Base-by-base conservation (phyloP, 2,888 invertebrate genomes). In the Busseola fusca region DNA sequence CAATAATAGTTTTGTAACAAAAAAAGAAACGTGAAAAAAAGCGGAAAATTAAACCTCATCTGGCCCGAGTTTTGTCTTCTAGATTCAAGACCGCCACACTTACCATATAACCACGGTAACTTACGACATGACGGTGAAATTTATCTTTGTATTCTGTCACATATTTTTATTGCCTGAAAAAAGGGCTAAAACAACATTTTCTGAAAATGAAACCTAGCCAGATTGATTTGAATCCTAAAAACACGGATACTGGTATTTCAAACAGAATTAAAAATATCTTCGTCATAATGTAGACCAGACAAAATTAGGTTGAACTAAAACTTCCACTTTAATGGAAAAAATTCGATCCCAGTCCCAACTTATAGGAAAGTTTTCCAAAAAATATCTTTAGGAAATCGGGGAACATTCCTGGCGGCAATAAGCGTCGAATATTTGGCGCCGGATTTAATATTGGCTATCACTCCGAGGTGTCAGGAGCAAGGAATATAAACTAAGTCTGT, bases 371-470 rank as follows among this genome's bases (percentile, higher is more conserved):
- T 48, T 67, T 62, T 7, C 48, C 14, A 16, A 58, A 78, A 72
- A 54, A 80, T 70, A 63, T 67, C 64, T 37, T 48, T 58, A 18
- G 50, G n/a, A 73, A 74, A 74, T 60, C 60, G 64, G 18, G 5
- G 40, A 69, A 70, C 37, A 64, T 79, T 68, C 58, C 59, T 57
- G 45, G 40, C 25, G n/a, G 68, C 52, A 82, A 78, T 79, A 79
- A 79, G 66, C 50, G 80, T 75, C 71, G 50, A 68, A 79, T 78
- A 68, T 71, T 71, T 34, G 54, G 62, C 48, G 40, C 37, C 12
- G 48, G 76, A 72, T 81, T 80, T 81, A 82, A 81, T 81, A 81
- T 82, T 63, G 68, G 30, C 65, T 69, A 54, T 82, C 80, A 79
- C 57, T 69, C 21, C 25, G 52, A 42, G 21, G 37, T 66, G 60